These are phyloP conservation scores for Machimus atricapillus DNA, from an alignment of 2,888 invertebrate genomes.

Conservation along the genomic window DNA sequence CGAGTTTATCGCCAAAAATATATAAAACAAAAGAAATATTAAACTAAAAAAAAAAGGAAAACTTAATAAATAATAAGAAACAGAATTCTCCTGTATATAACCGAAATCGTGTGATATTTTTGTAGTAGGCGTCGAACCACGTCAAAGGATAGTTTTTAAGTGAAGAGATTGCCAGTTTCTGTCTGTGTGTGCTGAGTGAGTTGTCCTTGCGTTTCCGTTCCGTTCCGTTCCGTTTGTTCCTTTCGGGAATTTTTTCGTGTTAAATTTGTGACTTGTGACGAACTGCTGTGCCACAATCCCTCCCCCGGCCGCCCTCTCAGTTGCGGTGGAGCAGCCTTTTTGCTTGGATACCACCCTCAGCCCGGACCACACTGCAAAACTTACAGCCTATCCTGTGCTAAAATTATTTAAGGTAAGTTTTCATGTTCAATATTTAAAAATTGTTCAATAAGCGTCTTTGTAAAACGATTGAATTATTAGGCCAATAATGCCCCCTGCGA, in stretches of 20 bases:
- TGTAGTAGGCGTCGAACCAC: neutral
- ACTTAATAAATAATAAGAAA: neutral
- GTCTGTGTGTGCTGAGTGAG: neutral
- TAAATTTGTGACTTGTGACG: neutral
- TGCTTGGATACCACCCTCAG: neutral
- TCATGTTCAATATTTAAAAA: neutral
- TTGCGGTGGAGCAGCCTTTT: neutral
- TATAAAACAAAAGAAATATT: neutral
- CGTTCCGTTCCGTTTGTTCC: neutral
- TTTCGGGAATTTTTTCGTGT: neutral
- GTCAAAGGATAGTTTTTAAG: neutral
- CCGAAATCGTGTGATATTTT: slow-evolving; percentile 37
- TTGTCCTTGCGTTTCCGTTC: neutral
- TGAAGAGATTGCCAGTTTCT: neutral
- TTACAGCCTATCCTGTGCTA: neutral
- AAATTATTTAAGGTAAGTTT: neutral
- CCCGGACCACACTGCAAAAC: neutral
- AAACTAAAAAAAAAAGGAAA: neutral
- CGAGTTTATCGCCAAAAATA: neutral
- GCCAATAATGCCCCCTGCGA: neutral
- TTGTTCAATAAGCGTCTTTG: neutral
- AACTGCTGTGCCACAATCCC: neutral
- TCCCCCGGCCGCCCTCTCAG: neutral
- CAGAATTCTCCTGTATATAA: neutral
- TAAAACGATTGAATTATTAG: neutral